Evolutionary conservation across 1,140 invertebrate species (phyloP), one percentile per base, ranked within the genome.

Genomic region (Ridgeia piscesae): DNA sequence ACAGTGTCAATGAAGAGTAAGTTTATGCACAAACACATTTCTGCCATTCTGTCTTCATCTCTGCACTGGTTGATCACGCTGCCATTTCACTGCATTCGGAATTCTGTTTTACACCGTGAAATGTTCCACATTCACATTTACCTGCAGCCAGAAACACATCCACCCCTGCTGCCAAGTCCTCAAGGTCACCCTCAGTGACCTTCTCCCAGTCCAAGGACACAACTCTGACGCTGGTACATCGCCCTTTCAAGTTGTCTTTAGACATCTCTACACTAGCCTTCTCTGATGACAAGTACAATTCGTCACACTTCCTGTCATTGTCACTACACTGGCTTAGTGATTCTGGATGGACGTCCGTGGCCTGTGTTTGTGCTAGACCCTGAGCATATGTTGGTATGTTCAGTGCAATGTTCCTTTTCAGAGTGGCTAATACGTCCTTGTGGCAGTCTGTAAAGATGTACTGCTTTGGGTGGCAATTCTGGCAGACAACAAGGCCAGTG

Each of bases 381-480:
- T 90, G 31, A n/a, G 14, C 21, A 34, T 42, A 90, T n/a, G 89
- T 21, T 33, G 34, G 89, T n/a, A 90, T 1, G n/a, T 90, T 90
- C 35, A 90, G 35, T 33, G 31, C 34, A 90, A 90, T 90, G 35
- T 90, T 90, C 34, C 33, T 34, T 90, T 17, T 90, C 34, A 90
- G 89, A 4, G 35, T 90, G 89, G 27, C 89, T 35, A 90, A n/a
- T 17, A 90, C 89, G 34, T 90, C 34, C 34, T 90, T 2, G 35
- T 90, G 89, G 35, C 6, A 90, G 89, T 90, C 89, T 90, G 89
- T 35, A 42, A 90, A 90, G 89, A 90, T 90, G 89, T 35, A 90
- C 34, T 34, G 35, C 21, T 34, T 42, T 0, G 89, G 89, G 34
- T 90, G 89, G 35, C 17, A 90, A 31, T 34, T 42, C 11, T 34